phyloP scores from a whole-genome alignment of 1,140 invertebrate genomes.

The Drosophila ohnishii region DNA sequence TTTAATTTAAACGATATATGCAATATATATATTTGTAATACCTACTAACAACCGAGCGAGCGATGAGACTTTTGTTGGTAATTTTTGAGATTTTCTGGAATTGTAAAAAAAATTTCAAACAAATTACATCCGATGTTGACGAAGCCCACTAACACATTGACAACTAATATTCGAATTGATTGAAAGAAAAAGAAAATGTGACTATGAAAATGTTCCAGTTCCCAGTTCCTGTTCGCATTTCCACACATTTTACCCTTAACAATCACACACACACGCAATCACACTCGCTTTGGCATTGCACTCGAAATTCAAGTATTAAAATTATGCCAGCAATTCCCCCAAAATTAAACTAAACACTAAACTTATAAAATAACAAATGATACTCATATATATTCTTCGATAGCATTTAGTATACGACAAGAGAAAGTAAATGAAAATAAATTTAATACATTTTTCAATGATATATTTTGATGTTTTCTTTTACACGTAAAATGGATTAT shows the following conservation, averaged over 20 bases:
- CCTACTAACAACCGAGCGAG: conserved; percentile 34
- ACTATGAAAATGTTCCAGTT: conserved; percentile 44
- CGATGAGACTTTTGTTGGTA: conserved; percentile 55
- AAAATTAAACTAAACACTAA: conserved; percentile 53
- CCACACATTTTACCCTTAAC: conserved; percentile 15
- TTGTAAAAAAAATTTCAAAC: conserved; percentile 65
- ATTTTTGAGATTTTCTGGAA: conserved; percentile 73
- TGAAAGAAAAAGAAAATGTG: conserved; percentile 39
- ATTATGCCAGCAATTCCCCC: conserved; percentile 51
- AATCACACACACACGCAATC: conserved; percentile 1
- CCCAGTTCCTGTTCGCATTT: conserved; percentile 60
- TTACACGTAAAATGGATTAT: background rate
- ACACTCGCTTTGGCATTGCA: conserved; percentile 55
- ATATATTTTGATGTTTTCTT: background rate
- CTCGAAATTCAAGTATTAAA: conserved; percentile 74
- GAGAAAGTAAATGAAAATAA: conserved; percentile 43
- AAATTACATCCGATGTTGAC: conserved; percentile 59
- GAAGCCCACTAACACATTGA: conserved; percentile 20
- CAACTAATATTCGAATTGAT: conserved; percentile 28
- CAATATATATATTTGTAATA: conserved; percentile 34
- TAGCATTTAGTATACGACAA: conserved; percentile 61
- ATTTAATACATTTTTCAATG: conserved; percentile 42
- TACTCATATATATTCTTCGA: conserved; percentile 79
- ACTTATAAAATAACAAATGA: conserved; percentile 78
- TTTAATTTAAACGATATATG: conserved; percentile 39